Evolutionary conservation across 2,113 vertebrate species (phyloP), one percentile per base, ranked within the genome.

Genomic region (Tetrax tetrax): DNA sequence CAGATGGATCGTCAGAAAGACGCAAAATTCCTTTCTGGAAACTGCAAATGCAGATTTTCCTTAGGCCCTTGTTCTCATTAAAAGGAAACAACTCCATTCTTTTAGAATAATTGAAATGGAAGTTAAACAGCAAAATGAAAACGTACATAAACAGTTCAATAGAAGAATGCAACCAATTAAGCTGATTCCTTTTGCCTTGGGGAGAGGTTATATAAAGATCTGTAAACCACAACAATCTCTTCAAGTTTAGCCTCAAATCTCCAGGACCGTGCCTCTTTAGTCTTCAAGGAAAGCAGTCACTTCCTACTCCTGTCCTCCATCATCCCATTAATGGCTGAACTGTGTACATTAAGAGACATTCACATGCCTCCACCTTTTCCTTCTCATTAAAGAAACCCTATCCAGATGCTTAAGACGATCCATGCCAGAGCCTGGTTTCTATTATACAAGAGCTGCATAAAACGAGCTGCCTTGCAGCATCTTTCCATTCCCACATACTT

Each of bases 121-220:
- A 90, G 56, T 38, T 95, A 64, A 93, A 95, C 21, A 75, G 53
- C 53, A 86, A 94, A 96, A 94, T 41, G 14, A 89, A 82, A 84
- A 91, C 69, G 14, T 57, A 85, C 63, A 93, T 75, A 61, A 96
- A 90, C 74, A 85, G 41, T 61, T 93, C 54, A 85, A 83, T 1
- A 88, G 60, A 91, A 89, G 77, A 95, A 95, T 88, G 92, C 3
- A 0, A 90, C 79, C 75, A 91, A 94, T 93, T 96, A 96, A 83
- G 66, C 54, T 15, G 37, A 85, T 91, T 94, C 77, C 33, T 93
- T 74, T 77, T 77, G 91, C 90, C 88, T 66, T 66, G 41, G 82
- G 74, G 87, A 91, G 37, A 87, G 54, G 90, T 95, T 93, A 96
- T 76, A 91, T 68, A 91, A 96, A 96, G 84, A 95, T 79, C 74